phyloP scores from a whole-genome alignment of 2,888 invertebrate genomes.

The Mythimna impura region DNA sequence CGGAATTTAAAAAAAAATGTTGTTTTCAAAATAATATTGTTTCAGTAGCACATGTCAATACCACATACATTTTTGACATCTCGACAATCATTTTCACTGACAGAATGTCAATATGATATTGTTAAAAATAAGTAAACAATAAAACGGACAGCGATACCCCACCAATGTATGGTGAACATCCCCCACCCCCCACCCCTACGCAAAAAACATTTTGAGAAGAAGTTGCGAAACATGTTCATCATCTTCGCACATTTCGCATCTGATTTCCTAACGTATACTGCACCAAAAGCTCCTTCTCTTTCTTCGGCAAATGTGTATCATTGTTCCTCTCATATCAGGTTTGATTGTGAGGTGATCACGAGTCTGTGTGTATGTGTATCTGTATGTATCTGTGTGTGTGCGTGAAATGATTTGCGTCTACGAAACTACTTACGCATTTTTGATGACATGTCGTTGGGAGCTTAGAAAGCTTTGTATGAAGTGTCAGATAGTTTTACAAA shows the following conservation, averaged over 20 bases:
- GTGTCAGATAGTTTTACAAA: slow-evolving; percentile 13
- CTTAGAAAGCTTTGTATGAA: slow-evolving; percentile 48
- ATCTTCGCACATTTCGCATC: slow-evolving; percentile 56
- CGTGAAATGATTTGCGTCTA: slow-evolving; percentile 54
- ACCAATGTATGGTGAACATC: too few species aligned
- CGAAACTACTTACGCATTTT: slow-evolving; percentile 41
- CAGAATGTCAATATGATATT: too few species aligned
- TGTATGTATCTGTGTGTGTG: slow-evolving; percentile 23
- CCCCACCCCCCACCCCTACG: too few species aligned
- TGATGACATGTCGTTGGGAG: slow-evolving; percentile 46
- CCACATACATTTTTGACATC: too few species aligned
- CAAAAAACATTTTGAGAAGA: neutral
- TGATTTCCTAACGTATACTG: slow-evolving; percentile 72
- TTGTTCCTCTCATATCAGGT: slow-evolving; percentile 86
- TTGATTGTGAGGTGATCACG: slow-evolving; percentile 69
- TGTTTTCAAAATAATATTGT: too few species aligned
- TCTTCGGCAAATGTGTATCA: slow-evolving; percentile 83
- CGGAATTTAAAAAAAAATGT: too few species aligned
- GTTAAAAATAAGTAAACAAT: too few species aligned
- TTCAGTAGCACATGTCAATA: too few species aligned
- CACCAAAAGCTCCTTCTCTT: slow-evolving; percentile 78
- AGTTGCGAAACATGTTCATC: neutral
- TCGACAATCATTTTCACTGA: too few species aligned
- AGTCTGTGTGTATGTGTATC: slow-evolving; percentile 28
- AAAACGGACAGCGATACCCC: too few species aligned